Base-by-base conservation (phyloP, 1,140 invertebrate genomes). In the Drosophila bifasciata region DNA sequence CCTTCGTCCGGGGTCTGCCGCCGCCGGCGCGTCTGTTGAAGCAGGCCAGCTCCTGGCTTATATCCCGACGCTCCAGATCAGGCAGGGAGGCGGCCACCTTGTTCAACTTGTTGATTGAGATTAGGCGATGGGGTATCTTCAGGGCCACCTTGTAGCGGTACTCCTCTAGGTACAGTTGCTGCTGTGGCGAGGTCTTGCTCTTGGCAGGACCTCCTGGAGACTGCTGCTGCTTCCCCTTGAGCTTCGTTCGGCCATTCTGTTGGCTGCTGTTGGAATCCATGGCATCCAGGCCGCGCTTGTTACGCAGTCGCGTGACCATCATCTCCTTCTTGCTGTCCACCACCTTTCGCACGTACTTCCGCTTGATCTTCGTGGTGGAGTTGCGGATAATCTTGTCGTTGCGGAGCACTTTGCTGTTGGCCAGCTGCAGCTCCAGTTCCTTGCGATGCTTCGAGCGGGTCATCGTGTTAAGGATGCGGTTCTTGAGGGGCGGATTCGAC, bases 111-210 rank as follows among this genome's bases (percentile, higher is more conserved):
- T 96, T 94, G 6, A 97, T 95, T 5, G 94, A 95, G 58, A 97
- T 97, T 39, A 97, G 91, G 64, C 94, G 94, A 11, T 94, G 92
- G 2, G 96, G 96, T 93, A 97, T 96, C 55, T 96, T 93, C 1
- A 97, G 91, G 0, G 96, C 96, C 69, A 95, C 93, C 90, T 97
- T 97, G 75, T 95, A 97, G 66, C 94, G 94, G 75, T 96, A 96
- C 19, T 96, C 93, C 78, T 96, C 96, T 76, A 91, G 56, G 50
- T 83, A 74, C 13, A 90, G 17, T 46, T 90, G 77, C 21, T 77
- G 72, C 13, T 80, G 68, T 1, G 79, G 71, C 7, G 80, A 78
- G 16, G 69, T 71, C 17, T 79, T 76, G 4, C 28, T 40, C 9
- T 72, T 55, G 5, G 46, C 6, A 1, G 36, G n/a, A 40, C 17